phyloP scores from a whole-genome alignment of 53 echinoderm and acorn worm genomes.

The Zoroaster sp. region DNA sequence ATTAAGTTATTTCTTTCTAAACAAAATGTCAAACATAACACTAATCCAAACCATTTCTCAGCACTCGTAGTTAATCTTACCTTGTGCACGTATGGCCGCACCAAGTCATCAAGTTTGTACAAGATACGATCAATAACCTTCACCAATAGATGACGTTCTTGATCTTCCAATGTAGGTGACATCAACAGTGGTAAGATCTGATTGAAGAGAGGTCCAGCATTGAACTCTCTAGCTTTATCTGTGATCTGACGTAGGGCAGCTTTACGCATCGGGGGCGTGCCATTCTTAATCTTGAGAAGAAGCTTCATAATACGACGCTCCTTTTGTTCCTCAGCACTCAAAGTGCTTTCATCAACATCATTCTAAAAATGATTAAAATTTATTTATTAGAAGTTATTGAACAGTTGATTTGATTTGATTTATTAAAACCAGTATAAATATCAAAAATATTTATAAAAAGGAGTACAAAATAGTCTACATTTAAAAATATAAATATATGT shows the following conservation, averaged over 20 bases:
- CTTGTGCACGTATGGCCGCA: conserved; percentile 98
- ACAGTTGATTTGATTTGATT: too few species aligned
- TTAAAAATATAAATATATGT: too few species aligned
- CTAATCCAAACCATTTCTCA: too few species aligned
- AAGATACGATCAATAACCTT: conserved; percentile 97
- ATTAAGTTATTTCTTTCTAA: too few species aligned
- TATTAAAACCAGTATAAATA: too few species aligned
- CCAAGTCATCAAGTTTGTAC: conserved; percentile 96
- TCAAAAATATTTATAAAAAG: too few species aligned
- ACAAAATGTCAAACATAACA: too few species aligned
- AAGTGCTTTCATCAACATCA: conserved; percentile 96
- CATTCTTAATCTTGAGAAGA: conserved; percentile 96
- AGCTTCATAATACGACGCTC: conserved; percentile 94
- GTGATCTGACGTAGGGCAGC: conserved; percentile 98
- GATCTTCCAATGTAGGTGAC: conserved; percentile 99
- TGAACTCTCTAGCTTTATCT: conserved; percentile 97
- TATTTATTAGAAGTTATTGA: background rate
- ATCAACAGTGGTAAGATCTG: conserved; percentile 98
- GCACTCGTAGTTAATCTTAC: too few species aligned
- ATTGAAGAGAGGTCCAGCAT: conserved; percentile 98
- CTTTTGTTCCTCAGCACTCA: conserved; percentile 93
- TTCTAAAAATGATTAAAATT: conserved; percentile 53
- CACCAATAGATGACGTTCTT: conserved; percentile 99
- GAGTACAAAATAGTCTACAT: too few species aligned
- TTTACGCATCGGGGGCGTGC: conserved; percentile 98